A percentile compares a stretch with the other conserved stretches of the same genome.
Evolutionary conservation across 2,888 invertebrate genomes (phyloP).

Genomic region (Neoaliturus tenellus): DNA sequence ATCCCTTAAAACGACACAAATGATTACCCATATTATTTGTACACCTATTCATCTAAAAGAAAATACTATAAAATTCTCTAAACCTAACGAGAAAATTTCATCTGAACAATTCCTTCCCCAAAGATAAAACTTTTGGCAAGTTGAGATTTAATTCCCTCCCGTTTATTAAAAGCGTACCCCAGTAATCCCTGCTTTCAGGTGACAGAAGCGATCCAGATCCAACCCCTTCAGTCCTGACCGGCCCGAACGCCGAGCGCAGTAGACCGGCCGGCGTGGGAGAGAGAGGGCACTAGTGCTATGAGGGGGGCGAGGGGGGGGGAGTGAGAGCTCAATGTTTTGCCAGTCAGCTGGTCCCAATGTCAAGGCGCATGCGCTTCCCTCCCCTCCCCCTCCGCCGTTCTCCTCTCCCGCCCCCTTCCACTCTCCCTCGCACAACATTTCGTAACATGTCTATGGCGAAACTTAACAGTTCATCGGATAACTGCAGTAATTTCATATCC

Average conservation of each 20-base stretch:
- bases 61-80: no score
- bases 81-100: no score
- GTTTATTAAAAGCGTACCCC: no score
- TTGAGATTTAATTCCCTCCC: no score
- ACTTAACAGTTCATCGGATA: conserved; percentile 15
- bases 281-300: neutral
- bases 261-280: neutral
- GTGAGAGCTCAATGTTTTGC: conserved; percentile 52
- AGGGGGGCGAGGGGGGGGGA: conserved; percentile 19
- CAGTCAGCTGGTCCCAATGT: conserved; percentile 50
- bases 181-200: no score
- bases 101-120: no score
- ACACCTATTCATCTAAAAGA: no score
- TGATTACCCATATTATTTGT: no score
- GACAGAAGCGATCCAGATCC: no score
- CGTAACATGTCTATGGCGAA: conserved; percentile 34
- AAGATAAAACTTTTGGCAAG: no score
- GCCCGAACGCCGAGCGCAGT: neutral
- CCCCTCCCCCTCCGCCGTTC: neutral
- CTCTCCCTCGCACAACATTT: conserved; percentile 16
- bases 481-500: conserved; percentile 14
- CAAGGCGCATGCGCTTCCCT: conserved; percentile 44
- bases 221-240: neutral
- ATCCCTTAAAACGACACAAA: no score
- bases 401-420: neutral